phyloP scores from a whole-genome alignment of 2,113 vertebrate species.

The Aythya baeri region DNA sequence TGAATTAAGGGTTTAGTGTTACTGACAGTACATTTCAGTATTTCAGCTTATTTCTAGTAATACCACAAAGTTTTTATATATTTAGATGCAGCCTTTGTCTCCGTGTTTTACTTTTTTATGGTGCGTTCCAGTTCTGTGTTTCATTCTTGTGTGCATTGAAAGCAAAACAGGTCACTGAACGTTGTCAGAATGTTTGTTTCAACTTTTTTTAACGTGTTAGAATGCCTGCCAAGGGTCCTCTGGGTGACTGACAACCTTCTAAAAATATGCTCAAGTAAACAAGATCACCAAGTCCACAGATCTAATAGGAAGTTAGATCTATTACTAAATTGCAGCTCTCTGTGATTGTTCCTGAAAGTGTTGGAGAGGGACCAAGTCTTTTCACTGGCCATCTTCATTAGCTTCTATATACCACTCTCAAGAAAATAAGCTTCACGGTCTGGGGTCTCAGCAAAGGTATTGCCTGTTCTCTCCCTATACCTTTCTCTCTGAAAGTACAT shows the following conservation, averaged over 20 bases:
- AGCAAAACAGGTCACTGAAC: not conserved
- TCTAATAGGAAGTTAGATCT: not conserved
- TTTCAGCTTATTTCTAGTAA: not conserved
- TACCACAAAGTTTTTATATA: not conserved
- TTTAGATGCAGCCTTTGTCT: not conserved
- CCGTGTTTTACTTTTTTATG: not conserved
- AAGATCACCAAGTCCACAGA: not conserved
- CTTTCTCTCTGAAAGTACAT: not conserved
- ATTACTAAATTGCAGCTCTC: not conserved
- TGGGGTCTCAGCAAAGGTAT: not conserved
- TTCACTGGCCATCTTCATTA: not conserved
- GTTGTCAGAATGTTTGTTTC: not conserved
- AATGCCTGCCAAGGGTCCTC: not conserved
- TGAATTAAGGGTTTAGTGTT: not conserved
- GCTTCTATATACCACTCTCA: not conserved
- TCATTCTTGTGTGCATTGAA: not conserved
- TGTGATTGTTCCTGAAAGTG: not conserved
- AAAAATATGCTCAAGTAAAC: fast-evolving
- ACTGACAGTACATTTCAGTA: not conserved
- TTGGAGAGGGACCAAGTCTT: not conserved
- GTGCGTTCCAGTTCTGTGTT: not conserved
- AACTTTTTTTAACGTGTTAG: not conserved
- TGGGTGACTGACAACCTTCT: not conserved
- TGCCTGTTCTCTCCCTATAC: not conserved
- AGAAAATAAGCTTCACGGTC: not conserved